Evolutionary conservation across 1,140 invertebrate species (phyloP).

Genomic region (Drosophila teissieri): DNA sequence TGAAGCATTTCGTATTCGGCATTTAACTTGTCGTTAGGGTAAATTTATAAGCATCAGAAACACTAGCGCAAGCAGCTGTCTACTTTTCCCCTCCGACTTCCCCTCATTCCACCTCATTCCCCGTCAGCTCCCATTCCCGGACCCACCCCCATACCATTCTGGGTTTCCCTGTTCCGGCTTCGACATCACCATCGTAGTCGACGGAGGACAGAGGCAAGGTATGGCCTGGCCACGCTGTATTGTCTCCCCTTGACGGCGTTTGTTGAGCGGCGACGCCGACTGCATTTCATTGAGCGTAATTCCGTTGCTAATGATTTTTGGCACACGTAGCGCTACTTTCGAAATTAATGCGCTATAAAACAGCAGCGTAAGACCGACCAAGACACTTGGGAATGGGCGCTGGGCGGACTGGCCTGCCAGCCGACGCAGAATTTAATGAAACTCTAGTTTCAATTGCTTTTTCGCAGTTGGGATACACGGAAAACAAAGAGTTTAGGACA

Average conservation of each 20-base stretch:
- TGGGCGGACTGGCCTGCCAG: slow-evolving; percentile 67
- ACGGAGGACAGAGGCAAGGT: not conserved
- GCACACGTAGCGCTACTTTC: slow-evolving; percentile 81
- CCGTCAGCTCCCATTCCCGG: not conserved
- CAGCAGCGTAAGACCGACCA: slow-evolving; percentile 46
- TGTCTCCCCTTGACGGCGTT: slow-evolving; percentile 61
- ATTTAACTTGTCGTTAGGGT: slow-evolving; percentile 82
- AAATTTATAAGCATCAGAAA: slow-evolving; percentile 73
- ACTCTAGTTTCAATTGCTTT: slow-evolving; percentile 74
- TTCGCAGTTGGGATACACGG: slow-evolving; percentile 42
- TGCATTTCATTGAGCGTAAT: slow-evolving; percentile 84
- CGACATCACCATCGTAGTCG: slow-evolving; percentile 10
- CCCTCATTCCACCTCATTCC: no score
- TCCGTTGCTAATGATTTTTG: slow-evolving; percentile 84
- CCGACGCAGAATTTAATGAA: slow-evolving; percentile 71
- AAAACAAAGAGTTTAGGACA: not conserved
- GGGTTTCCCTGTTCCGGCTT: slow-evolving; percentile 25
- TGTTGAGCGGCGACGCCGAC: slow-evolving; percentile 55
- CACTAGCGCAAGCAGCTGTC: slow-evolving; percentile 44
- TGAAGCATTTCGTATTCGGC: slow-evolving; percentile 39
- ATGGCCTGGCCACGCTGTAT: slow-evolving; percentile 71
- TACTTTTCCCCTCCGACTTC: slow-evolving; percentile 47
- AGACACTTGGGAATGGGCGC: slow-evolving; percentile 78
- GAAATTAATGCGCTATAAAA: slow-evolving; percentile 82
- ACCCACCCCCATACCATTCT: not conserved